Evolutionary conservation across 2,888 invertebrate species (phyloP).

Genomic region (Graphium colonna): DNA sequence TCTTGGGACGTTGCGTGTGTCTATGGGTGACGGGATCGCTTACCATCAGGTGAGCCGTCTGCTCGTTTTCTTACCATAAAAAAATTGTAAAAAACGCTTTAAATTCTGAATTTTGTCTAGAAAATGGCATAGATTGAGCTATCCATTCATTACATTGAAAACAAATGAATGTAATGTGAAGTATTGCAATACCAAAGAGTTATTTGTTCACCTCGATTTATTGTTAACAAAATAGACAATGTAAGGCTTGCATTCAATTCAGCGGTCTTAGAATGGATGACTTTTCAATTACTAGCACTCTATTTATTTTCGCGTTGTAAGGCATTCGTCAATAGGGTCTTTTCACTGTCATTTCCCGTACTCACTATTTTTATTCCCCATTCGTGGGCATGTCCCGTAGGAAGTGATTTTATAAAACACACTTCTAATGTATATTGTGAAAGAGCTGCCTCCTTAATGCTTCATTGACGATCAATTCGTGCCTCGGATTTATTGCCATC

Average conservation of each 20-base stretch:
- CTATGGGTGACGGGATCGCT: too few species aligned
- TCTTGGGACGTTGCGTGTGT: too few species aligned
- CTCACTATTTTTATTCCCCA: slow-evolving; percentile 65
- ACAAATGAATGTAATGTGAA: slow-evolving; percentile 29
- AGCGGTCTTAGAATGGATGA: slow-evolving; percentile 54
- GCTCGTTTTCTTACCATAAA: too few species aligned
- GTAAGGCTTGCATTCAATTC: slow-evolving; percentile 44
- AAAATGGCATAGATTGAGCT: too few species aligned
- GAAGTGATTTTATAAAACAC: slow-evolving; percentile 78
- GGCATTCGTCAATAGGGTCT: slow-evolving; percentile 51
- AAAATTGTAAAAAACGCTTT: too few species aligned
- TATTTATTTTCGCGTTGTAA: slow-evolving; percentile 56
- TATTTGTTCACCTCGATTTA: slow-evolving; percentile 48
- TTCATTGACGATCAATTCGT: slow-evolving; percentile 67
- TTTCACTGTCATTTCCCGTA: slow-evolving; percentile 75
- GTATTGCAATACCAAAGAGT: slow-evolving; percentile 51
- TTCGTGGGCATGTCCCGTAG: slow-evolving; percentile 50
- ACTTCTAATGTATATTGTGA: slow-evolving; percentile 73
- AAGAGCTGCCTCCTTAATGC: slow-evolving; percentile 69
- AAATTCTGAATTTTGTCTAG: too few species aligned
- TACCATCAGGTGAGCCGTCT: too few species aligned
- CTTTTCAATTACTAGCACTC: slow-evolving; percentile 73
- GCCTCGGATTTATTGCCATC: slow-evolving; percentile 70
- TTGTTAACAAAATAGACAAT: slow-evolving; percentile 52
- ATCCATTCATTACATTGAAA: too few species aligned